Base-by-base conservation (phyloP, 2,888 invertebrate species). In the Anorthoa munda region DNA sequence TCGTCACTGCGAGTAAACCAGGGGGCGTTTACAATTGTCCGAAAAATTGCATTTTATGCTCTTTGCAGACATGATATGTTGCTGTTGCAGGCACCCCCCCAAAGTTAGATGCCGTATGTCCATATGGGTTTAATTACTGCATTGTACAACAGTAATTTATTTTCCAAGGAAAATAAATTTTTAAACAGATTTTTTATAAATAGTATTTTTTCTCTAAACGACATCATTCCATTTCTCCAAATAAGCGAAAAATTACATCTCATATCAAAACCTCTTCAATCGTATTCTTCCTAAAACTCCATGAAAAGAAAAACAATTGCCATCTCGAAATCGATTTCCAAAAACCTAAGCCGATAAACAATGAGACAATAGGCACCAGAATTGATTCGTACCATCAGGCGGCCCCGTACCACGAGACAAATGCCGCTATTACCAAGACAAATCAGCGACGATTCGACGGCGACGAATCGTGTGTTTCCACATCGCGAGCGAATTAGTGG, bases 381-480 rank as follows among this genome's bases (percentile, higher is more conserved):
- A 88, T 88, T 86, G 89, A 89, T 90, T 89, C 76, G 79, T 73
- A 63, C 86, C 71, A 87, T 87, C 86, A 85, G 63, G 61, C 76
- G 58, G 64, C 65, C 81, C 65, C 58, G 72, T 69, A 79, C 81
- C 79, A 74, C 65, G 82, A 81, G 85, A 90, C 79, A 87, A 89
- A 90, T 90, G 86, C 73, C 18, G 39, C 84, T 82, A 89, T 90
- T 90, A 90, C 77, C 18, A 65, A 81, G 86, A 90, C 90, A 90
- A 90, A 90, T 90, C 89, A 86, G 82, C 75, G 61, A 59, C 79
- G 77, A 86, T 85, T 74, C 69, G 72, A 84, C 77, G 75, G 66
- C 82, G 87, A 86, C 81, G 80, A 87, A 84, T 88, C 81, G 83
- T 86, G 78, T 88, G 88, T 87, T 89, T 81, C 81, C 72, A 83